Evolutionary conservation across 2,888 invertebrate species (phyloP).

Genomic region (Notodonta dromedarius): DNA sequence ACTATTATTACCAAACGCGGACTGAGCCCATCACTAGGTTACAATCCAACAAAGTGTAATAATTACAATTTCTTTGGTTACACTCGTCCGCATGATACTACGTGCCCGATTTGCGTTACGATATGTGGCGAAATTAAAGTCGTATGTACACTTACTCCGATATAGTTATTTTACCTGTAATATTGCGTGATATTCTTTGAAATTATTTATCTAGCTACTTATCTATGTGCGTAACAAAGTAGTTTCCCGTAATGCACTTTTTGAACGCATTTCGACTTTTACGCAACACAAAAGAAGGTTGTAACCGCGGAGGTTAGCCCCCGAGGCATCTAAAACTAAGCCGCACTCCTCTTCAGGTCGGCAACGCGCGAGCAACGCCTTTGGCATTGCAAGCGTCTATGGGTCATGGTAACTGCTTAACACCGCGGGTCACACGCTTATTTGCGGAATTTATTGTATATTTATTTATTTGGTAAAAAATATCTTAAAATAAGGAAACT

Average conservation of each 20-base stretch:
- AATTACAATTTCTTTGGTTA: too few species aligned
- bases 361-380: too few species aligned
- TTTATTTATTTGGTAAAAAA: too few species aligned
- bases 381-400: too few species aligned
- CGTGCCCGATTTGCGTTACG: conserved; percentile 1
- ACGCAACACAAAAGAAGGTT: too few species aligned
- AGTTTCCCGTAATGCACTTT: background rate
- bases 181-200: conserved; percentile 1
- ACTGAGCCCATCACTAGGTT: background rate
- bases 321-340: too few species aligned
- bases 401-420: too few species aligned
- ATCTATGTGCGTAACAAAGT: background rate
- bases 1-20: background rate
- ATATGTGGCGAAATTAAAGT: background rate
- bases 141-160: background rate
- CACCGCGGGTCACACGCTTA: too few species aligned
- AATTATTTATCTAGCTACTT: background rate
- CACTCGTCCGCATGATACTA: background rate
- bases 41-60: background rate
- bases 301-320: too few species aligned
- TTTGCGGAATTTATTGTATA: too few species aligned
- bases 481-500: too few species aligned
- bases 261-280: background rate
- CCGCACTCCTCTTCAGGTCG: too few species aligned
- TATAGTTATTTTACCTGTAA: conserved; percentile 4